phyloP scores from a whole-genome alignment of 2,888 invertebrate species.

The Parelbella ahira region DNA sequence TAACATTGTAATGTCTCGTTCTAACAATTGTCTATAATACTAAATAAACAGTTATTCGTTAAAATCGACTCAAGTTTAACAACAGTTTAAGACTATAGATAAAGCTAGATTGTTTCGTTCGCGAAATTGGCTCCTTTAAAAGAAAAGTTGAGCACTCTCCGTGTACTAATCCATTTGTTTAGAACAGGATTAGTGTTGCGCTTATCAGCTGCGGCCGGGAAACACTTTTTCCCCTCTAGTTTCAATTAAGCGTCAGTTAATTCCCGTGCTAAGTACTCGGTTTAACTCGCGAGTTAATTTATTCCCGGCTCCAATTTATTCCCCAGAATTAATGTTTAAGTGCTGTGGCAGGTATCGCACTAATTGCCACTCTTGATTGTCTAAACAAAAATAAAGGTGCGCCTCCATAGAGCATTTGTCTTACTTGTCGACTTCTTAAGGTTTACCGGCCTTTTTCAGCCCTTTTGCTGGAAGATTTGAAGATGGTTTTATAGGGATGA shows the following conservation, averaged over 20 bases:
- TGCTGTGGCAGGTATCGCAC: slow-evolving; percentile 47
- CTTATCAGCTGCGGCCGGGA: slow-evolving; percentile 55
- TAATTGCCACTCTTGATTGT: slow-evolving; percentile 67
- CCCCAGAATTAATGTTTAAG: slow-evolving; percentile 66
- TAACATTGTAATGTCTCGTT: too few species aligned
- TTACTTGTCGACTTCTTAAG: slow-evolving; percentile 10
- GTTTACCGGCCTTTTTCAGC: slow-evolving; percentile 19
- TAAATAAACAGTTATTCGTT: too few species aligned
- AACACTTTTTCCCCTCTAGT: slow-evolving; percentile 59
- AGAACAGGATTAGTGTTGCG: slow-evolving; percentile 53
- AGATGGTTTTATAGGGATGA: too few species aligned
- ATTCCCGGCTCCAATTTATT: slow-evolving; percentile 69
- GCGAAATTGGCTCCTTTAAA: too few species aligned
- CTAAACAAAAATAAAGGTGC: slow-evolving; percentile 54
- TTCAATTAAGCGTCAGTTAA: slow-evolving; percentile 75
- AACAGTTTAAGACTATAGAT: too few species aligned
- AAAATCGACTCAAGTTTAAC: too few species aligned
- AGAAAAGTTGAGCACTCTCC: slow-evolving; percentile 30
- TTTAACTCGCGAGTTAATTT: slow-evolving; percentile 69
- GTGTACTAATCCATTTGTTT: slow-evolving; percentile 66
- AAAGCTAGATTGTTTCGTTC: too few species aligned
- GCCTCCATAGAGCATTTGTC: slow-evolving; percentile 27
- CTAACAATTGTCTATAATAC: too few species aligned
- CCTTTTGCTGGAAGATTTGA: too few species aligned
- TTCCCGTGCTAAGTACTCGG: slow-evolving; percentile 67